Base-by-base conservation (phyloP, 2,113 vertebrate genomes). In the Erythrocercus mccallii region DNA sequence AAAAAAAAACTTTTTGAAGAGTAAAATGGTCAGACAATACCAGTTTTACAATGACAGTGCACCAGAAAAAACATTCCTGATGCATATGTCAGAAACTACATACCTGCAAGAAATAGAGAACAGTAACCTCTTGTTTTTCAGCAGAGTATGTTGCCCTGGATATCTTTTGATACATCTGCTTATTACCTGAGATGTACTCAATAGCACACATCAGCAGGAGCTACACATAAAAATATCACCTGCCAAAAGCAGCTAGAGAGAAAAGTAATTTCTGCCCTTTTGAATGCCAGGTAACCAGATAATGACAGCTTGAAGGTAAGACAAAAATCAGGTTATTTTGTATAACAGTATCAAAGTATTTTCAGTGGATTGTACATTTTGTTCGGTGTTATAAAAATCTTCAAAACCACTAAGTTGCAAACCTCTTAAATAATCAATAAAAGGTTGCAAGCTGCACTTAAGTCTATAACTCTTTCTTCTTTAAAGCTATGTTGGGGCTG, bases 131-230 rank as follows among this genome's bases (percentile, higher is more conserved):
- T 77, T 88, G 31, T 74, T 96, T 96, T 96, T 71, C 92, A 96
- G 95, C 82, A 90, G 64, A 35, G 53, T 90, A 31, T 85, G 74
- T 66, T 95, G 68, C 92, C 93, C 88, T 78, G 90, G 66, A 44
- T 95, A 78, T 93, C 88, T 90, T 91, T 62, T 70, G 58, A 90
- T 82, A 44, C 54, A 82, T 81, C 78, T 83, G 78, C 85, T 94
- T 95, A 89, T 93, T 94, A 86, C 90, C 38, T 21, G 93, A 95
- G 79, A 88, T 81, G 68, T 53, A 81, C 58, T 86, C 88, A 92
- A 83, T 18, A 94, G 72, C 44, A 88, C n/a, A 81, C 47, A 90
- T 40, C 79, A 90, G 88, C 92, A 92, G 90, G 79, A 94, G 92
- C 33, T 80, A 88, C 50, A 66, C 15, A 77, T 44, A 37, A 80